Base-by-base conservation (phyloP, 2,113 vertebrate species). In the Athene noctua region DNA sequence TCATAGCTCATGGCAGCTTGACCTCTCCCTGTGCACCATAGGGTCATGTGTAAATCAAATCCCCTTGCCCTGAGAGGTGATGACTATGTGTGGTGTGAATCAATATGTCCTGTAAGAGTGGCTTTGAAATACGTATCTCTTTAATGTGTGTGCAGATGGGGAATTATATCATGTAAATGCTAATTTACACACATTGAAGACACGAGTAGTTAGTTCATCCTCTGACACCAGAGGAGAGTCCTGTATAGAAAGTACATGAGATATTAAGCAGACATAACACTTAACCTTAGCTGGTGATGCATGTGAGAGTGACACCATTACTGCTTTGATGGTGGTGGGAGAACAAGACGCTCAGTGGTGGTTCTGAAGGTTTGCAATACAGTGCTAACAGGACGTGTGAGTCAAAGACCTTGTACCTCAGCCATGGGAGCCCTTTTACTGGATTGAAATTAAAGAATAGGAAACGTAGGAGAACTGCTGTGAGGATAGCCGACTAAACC, bases 201-300 rank as follows among this genome's bases (percentile, higher is more conserved):
- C 74, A 66, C 40, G 70, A 89, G 46, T 62, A 90, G 78, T 94
- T 94, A 78, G 78, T 74, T 82, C 89, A 90, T 90, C 86, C 89
- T 62, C n/a, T 0, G 2, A 79, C 62, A 80, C 46, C 63, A 92
- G 68, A 51, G 52, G 54, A 91, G 70, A 82, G 62, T 65, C 77
- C 70, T 85, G 44, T 59, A 65, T 68, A 80, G 74, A 81, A 87
- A 73, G 47, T 80, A 46, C 32, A 15, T 44, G 29, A 92, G 91
- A 44, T 67, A 83, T 90, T 95, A 73, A 85, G 71, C 47, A 77
- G 62, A 77, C 73, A 63, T 15, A 89, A 86, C 78, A 58, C 66
- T 95, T 94, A 94, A 85, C 89, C 84, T 91, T 89, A 92, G 84
- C 34, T 95, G 63, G 42, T 86, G 92, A 73, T 91, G 78, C 71